Base-by-base conservation (phyloP, 1,140 invertebrate species). In the Linepithema humile region DNA sequence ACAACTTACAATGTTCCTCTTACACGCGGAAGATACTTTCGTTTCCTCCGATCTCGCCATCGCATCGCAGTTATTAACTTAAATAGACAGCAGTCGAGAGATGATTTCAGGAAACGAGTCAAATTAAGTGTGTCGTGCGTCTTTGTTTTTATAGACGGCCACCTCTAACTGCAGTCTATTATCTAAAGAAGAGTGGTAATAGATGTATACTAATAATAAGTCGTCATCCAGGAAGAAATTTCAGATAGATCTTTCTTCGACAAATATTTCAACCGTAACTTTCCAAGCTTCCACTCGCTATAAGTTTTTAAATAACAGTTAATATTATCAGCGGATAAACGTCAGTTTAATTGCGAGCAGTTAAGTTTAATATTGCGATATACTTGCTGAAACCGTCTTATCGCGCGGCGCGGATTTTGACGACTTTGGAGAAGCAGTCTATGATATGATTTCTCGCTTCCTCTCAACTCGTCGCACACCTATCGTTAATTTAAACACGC, bases 21-120 rank as follows among this genome's bases (percentile, higher is more conserved):
- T 40, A 32, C 23, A 78, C 23, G 10, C 62, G 62, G 45, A 80
- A 80, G 62, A 55, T 32, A 55, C 48, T 69, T 78, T 77, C 74
- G 43, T 77, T 77, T 78, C 75, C 45, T 69, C 45, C 23, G 23
- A 69, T 80, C 35, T 15, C 40, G n/a, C 60, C 48, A 50, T 75
- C 57, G 45, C 20, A 32, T 69, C 35, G 35, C 32, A 29, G 45
- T 80, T 55, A 69, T 80, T 80, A 80, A 69, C 35, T 80, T 55
- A 53, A 78, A 55, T 55, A 55, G 45, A 78, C 48, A 67, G 62
- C 40, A 23, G 15, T 55, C 57, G 62, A 53, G 62, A 53, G 62
- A 78, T 69, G 45, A 78, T 78, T 67, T 78, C 17, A 80, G 48
- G 75, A 69, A 80, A 80, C 64, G 48, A 69, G 64, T 26, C 26